Evolutionary conservation across 2,888 invertebrate genomes (phyloP).

Genomic region (Plemyria rubiginata): DNA sequence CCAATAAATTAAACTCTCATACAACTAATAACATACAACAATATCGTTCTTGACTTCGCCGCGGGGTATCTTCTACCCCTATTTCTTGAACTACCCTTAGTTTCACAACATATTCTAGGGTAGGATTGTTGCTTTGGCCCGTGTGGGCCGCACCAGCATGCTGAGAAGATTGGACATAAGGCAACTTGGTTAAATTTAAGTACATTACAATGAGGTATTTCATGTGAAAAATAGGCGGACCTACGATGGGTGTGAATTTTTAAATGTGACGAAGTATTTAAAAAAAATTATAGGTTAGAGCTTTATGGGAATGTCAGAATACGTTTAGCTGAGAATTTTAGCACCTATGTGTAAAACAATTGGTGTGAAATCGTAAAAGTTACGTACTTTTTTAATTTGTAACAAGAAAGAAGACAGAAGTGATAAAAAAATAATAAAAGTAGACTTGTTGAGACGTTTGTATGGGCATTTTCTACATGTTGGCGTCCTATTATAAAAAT

Average conservation of each 20-base stretch:
- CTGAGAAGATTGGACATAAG: constrained; percentile 62
- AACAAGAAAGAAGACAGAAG: not conserved
- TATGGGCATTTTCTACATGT: too few relatives aligned
- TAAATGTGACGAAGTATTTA: constrained; percentile 20
- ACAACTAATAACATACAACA: constrained; percentile 63
- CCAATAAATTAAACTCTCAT: constrained; percentile 71
- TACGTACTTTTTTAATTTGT: too few relatives aligned
- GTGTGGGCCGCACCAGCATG: constrained; percentile 57
- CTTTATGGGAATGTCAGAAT: constrained; percentile 35
- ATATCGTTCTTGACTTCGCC: constrained; percentile 57
- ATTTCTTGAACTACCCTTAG: constrained; percentile 22
- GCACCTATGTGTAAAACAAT: not conserved
- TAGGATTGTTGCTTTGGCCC: constrained; percentile 8
- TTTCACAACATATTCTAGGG: constrained; percentile 6
- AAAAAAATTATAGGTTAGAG: constrained; percentile 36
- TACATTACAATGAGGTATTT: constrained; percentile 46
- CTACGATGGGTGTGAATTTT: constrained; percentile 29
- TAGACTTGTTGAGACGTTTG: too few relatives aligned
- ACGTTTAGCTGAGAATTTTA: constrained; percentile 10
- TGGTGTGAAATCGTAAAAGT: not conserved
- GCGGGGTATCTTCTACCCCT: constrained; percentile 59
- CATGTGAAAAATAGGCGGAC: constrained; percentile 57
- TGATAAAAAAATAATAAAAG: not conserved
- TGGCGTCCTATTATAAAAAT: too few relatives aligned
- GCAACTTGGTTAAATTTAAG: constrained; percentile 43